A percentile compares a stretch with the other conserved stretches of the same genome.
phyloP scores from a whole-genome alignment of 23 tunicate species.

The Trididemnum nubilum region DNA sequence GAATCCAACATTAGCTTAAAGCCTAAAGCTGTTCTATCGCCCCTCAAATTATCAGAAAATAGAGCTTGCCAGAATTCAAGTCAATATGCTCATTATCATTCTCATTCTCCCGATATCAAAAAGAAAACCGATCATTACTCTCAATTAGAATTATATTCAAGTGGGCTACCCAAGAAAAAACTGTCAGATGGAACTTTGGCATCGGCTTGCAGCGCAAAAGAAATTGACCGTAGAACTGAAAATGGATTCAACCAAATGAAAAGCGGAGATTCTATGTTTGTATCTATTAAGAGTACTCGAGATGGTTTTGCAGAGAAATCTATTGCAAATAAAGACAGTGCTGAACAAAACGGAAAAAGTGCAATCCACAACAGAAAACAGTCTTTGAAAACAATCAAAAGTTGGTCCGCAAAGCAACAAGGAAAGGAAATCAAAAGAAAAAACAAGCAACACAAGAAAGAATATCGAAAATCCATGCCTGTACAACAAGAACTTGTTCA shows the following conservation, averaged over 20 bases:
- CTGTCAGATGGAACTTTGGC: background rate
- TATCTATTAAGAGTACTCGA: conserved; percentile 39
- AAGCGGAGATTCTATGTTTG: conserved; percentile 60
- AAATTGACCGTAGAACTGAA: background rate
- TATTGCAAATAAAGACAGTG: background rate
- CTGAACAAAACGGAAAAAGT: background rate
- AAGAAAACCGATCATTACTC: background rate
- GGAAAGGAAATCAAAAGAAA: background rate
- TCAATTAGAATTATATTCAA: background rate
- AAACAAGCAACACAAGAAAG: background rate
- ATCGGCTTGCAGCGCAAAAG: no score
- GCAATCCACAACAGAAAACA: background rate
- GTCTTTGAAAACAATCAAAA: background rate
- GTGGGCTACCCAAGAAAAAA: background rate
- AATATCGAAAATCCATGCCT: conserved; percentile 42
- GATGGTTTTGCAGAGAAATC: background rate
- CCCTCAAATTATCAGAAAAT: background rate
- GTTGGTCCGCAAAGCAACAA: background rate
- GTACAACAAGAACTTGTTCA: background rate
- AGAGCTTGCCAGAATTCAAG: background rate
- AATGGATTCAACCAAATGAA: conserved; percentile 3
- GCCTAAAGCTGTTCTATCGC: background rate
- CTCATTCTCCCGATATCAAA: background rate
- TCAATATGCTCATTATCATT: background rate
- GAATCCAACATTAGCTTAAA: background rate